phyloP scores from a whole-genome alignment of 2,113 vertebrate species.

The Lagopus muta region DNA sequence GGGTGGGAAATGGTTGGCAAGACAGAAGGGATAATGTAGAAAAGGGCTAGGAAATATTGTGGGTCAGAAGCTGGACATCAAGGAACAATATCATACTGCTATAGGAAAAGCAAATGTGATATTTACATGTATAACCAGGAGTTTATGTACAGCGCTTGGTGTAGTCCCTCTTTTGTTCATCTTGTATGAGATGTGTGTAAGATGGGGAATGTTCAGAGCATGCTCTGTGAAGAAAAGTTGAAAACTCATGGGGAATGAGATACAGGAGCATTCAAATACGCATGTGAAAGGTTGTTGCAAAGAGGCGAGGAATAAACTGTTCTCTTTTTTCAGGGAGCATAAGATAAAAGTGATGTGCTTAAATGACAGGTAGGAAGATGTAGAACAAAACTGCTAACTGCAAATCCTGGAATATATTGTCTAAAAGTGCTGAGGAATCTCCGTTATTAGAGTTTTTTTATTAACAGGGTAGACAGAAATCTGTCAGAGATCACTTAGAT shows the following conservation, averaged over 20 bases:
- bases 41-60: background rate
- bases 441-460: background rate
- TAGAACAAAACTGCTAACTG: background rate
- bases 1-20: background rate
- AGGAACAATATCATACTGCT: background rate
- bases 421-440: background rate
- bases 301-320: background rate
- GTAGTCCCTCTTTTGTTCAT: background rate
- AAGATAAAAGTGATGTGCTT: background rate
- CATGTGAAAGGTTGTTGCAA: background rate
- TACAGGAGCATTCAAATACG: background rate
- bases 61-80: background rate
- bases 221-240: background rate
- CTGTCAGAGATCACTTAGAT: background rate
- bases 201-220: background rate
- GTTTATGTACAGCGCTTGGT: background rate
- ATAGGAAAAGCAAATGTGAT: background rate
- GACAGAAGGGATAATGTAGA: background rate
- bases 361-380: background rate
- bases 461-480: background rate
- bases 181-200: background rate
- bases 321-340: background rate
- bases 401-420: background rate
- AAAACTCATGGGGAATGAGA: background rate
- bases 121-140: background rate